A percentile compares a stretch with the other conserved stretches of the same genome.
phyloP scores from a whole-genome alignment of 2,888 invertebrate species.

The Seladonia tumulorum region DNA sequence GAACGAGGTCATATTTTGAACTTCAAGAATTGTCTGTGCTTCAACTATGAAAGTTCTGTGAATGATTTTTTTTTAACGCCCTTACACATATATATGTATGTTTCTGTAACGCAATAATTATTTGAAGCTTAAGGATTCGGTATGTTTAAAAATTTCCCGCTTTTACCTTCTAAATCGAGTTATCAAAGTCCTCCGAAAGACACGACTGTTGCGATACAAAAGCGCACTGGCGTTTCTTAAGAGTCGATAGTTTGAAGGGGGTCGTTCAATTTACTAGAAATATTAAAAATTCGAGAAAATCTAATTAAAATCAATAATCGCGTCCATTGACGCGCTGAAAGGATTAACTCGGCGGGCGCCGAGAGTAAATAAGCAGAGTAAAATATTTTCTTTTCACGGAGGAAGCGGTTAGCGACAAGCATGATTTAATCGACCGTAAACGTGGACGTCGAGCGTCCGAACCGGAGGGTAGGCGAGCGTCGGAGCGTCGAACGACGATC shows the following conservation, averaged over 20 bases:
- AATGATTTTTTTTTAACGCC: too few species aligned
- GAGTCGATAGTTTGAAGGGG: neutral
- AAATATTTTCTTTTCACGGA: neutral
- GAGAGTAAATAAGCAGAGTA: neutral
- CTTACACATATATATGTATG: too few species aligned
- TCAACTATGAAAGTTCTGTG: too few species aligned
- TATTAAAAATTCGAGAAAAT: neutral
- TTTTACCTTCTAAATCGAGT: too few species aligned
- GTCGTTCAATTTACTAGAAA: neutral
- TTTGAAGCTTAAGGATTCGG: too few species aligned
- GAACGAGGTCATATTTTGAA: neutral
- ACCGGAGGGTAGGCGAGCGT: neutral
- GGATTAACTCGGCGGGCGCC: neutral
- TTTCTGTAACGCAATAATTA: too few species aligned
- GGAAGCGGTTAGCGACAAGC: neutral
- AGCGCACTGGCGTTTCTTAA: neutral
- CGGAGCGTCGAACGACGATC: constrained; percentile 4
- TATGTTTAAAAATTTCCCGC: too few species aligned
- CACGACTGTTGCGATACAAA: neutral
- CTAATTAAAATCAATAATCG: neutral
- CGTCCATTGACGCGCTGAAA: neutral
- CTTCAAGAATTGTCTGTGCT: too few species aligned
- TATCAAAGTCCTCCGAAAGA: neutral
- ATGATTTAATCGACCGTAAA: neutral
- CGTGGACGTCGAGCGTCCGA: neutral